phyloP scores from a whole-genome alignment of 2,113 vertebrate genomes.

The Urocolius indicus region DNA sequence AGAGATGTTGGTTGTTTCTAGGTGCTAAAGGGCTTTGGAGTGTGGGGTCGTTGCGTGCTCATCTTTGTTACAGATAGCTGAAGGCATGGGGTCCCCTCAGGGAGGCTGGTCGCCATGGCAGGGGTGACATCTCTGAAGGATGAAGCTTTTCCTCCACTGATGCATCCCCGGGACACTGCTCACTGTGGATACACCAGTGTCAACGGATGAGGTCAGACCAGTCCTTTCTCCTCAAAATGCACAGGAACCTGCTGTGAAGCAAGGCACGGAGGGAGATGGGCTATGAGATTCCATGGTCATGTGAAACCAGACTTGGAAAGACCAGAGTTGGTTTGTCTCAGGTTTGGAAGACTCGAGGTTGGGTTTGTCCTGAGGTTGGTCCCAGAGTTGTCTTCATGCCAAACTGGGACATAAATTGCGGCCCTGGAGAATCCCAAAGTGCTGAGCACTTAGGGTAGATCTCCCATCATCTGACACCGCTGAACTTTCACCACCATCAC shows the following conservation, averaged over 20 bases:
- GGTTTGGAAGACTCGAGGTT: background rate
- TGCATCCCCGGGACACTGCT: background rate
- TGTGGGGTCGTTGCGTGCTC: fast-evolving
- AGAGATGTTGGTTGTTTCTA: background rate
- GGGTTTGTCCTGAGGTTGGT: background rate
- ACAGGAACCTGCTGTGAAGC: background rate
- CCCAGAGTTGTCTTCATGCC: background rate
- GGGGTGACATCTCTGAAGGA: background rate
- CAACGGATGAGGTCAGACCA: fast-evolving
- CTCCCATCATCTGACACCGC: background rate
- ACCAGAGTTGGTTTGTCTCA: background rate
- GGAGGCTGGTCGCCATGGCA: background rate
- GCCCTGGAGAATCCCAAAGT: background rate
- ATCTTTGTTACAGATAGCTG: fast-evolving
- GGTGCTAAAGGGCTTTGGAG: background rate
- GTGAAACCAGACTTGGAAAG: background rate
- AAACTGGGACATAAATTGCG: background rate
- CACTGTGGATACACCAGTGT: background rate
- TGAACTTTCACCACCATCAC: background rate
- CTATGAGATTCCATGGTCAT: background rate
- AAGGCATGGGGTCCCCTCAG: background rate
- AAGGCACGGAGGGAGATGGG: background rate
- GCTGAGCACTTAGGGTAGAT: background rate
- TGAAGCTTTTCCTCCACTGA: background rate
- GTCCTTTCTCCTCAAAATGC: background rate